Conservation (phyloP, 2,888 invertebrate genomes). For the Drymonia ruficornis region DNA sequence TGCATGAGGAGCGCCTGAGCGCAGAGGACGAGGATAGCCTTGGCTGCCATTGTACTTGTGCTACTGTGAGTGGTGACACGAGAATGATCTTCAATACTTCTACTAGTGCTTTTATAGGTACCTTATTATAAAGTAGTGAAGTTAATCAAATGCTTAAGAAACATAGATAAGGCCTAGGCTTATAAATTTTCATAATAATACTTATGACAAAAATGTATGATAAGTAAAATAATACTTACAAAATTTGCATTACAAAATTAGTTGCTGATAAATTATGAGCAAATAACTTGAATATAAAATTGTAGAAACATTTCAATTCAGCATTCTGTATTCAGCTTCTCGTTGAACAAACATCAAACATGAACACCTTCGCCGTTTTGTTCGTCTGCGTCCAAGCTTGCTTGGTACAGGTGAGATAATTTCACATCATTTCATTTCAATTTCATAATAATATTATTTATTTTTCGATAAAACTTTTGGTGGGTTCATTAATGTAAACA, state of each 20-base stretch:
- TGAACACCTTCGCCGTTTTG: slow-evolving; percentile 20
- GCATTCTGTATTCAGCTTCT: slow-evolving; percentile 7
- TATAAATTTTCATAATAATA: no score
- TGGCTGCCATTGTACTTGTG: slow-evolving; percentile 14
- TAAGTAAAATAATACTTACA: no score
- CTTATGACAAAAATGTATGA: no score
- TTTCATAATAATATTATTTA: no score
- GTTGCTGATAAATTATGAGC: not conserved
- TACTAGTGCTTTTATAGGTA: not conserved
- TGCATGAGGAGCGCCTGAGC: slow-evolving; percentile 12
- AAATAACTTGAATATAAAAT: slow-evolving; percentile 13
- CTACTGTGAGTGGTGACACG: not conserved
- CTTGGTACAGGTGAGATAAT: slow-evolving; percentile 23
- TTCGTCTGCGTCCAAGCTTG: slow-evolving; percentile 29
- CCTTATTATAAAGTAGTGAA: not conserved
- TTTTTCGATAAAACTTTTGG: no score
- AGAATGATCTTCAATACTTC: not conserved
- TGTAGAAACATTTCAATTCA: not conserved
- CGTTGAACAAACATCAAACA: slow-evolving; percentile 16
- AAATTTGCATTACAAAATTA: no score
- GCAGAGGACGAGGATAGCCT: slow-evolving; percentile 17
- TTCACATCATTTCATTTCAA: no score
- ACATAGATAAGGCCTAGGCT: no score
- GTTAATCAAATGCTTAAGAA: no score
- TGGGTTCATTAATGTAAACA: no score